phyloP scores from a whole-genome alignment of 2,888 invertebrate species.

The Alcis repandata region DNA sequence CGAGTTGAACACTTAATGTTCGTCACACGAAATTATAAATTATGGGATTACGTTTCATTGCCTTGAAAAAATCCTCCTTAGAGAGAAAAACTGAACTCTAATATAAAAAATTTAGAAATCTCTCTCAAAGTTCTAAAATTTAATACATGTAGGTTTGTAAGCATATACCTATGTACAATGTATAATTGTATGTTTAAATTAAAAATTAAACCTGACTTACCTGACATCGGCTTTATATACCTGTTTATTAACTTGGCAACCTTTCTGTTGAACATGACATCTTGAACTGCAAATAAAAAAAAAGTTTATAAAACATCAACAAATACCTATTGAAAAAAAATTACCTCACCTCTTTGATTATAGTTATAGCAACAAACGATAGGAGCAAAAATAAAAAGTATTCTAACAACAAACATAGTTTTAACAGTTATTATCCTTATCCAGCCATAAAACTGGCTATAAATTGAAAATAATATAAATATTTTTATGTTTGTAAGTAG shows the following conservation, averaged over 20 bases:
- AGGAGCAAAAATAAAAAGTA: conserved; percentile 7
- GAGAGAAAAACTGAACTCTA: no score
- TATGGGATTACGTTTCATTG: no score
- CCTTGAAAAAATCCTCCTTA: no score
- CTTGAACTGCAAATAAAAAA: conserved; percentile 14
- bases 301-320: not conserved
- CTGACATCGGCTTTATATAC: conserved; percentile 55
- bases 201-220: no score
- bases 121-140: no score
- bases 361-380: conserved; percentile 9
- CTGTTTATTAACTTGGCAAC: conserved; percentile 50
- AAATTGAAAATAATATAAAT: conserved; percentile 6
- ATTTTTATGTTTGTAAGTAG: conserved; percentile 4
- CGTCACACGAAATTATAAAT: no score
- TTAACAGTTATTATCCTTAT: conserved; percentile 10
- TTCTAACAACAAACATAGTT: conserved; percentile 19
- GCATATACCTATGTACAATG: no score
- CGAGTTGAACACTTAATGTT: no score
- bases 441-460: not conserved
- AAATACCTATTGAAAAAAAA: not conserved
- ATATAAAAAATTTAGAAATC: no score
- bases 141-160: no score
- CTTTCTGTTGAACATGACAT: conserved; percentile 30
- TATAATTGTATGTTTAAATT: no score
- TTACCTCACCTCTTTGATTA: not conserved